phyloP scores from a whole-genome alignment of 2,113 vertebrate genomes.

The Ceyx margarethae region DNA sequence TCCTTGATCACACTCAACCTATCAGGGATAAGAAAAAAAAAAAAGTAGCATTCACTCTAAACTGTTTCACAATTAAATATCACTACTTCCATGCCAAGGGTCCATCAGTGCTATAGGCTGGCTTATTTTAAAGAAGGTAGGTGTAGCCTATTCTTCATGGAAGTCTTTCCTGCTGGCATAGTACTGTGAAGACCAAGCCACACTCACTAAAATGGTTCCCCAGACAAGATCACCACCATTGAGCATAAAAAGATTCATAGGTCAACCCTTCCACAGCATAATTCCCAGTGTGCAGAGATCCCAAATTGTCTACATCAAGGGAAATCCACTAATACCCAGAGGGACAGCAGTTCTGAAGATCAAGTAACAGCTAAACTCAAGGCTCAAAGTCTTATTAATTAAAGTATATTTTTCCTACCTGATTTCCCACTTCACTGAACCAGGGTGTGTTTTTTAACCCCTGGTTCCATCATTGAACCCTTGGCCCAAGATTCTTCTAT shows the following conservation, averaged over 20 bases:
- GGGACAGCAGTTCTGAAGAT: not conserved
- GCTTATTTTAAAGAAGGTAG: not conserved
- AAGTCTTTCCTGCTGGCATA: not conserved
- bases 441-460: not conserved
- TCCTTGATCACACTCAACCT: accelerated
- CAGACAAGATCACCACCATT: not conserved
- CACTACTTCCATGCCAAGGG: not conserved
- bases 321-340: not conserved
- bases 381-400: not conserved
- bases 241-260: not conserved
- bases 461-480: not conserved
- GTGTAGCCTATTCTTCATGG: not conserved
- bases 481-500: not conserved
- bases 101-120: not conserved
- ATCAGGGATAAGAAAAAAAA: not conserved
- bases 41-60: not conserved
- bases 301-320: not conserved
- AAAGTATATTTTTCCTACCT: not conserved
- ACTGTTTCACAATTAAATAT: not conserved
- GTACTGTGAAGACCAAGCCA: not conserved
- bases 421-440: not conserved
- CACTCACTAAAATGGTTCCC: not conserved
- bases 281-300: not conserved
- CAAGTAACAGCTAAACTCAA: not conserved
- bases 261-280: not conserved